These are phyloP conservation scores for Melanargia galathea DNA, from an alignment of 2,888 invertebrate genomes.

Conservation along the genomic window DNA sequence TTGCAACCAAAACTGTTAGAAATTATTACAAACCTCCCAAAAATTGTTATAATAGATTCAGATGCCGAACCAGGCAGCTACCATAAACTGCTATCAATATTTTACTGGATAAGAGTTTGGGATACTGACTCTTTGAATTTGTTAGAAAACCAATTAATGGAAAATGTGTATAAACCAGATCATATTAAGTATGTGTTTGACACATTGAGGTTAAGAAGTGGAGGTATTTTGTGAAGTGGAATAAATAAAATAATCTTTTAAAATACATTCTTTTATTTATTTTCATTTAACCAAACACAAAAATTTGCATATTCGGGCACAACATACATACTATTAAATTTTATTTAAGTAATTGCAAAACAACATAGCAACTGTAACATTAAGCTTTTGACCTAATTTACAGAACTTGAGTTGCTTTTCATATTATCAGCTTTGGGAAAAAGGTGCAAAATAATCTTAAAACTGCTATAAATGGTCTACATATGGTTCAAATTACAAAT, in stretches of 20 bases:
- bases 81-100: conserved; percentile 77
- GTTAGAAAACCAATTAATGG: conserved; percentile 65
- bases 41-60: conserved; percentile 63
- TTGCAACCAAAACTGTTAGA: conserved; percentile 65
- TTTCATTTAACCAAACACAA: conserved; percentile 41
- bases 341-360: conserved; percentile 23
- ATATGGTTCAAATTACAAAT: conserved; percentile 4
- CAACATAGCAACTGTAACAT: conserved; percentile 8
- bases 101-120: conserved; percentile 79
- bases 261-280: conserved; percentile 36
- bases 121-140: conserved; percentile 67
- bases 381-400: not conserved
- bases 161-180: conserved; percentile 60
- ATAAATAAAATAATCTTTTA: conserved; percentile 24
- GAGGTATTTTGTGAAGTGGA: conserved; percentile 45
- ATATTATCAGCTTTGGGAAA: not conserved
- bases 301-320: conserved; percentile 29
- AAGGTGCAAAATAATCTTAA: not conserved
- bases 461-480: not conserved
- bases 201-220: conserved; percentile 63
- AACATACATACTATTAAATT: conserved; percentile 20
- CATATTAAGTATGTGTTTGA: conserved; percentile 69
- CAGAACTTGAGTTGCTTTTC: not conserved
- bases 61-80: conserved; percentile 66
- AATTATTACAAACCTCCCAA: conserved; percentile 75